Evolutionary conservation across 2,888 invertebrate species (phyloP).

Genomic region (Tuta absoluta): DNA sequence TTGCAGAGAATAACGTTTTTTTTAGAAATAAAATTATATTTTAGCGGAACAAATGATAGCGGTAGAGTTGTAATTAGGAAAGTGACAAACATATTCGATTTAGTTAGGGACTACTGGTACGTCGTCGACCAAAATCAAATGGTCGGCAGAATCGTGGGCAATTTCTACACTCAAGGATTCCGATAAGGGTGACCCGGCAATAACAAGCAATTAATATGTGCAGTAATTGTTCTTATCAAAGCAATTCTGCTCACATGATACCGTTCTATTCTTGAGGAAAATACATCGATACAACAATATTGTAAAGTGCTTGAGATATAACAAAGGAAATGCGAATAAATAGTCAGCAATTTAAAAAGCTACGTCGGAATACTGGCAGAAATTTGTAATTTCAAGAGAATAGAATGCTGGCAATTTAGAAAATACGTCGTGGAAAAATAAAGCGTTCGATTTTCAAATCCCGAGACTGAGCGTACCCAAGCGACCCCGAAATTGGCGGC

Average conservation of each 20-base stretch:
- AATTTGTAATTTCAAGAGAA: slow-evolving; percentile 37
- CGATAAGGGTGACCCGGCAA: slow-evolving; percentile 37
- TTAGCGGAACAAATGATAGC: too few species aligned
- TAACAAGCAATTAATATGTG: slow-evolving; percentile 44
- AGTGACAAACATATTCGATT: too few species aligned
- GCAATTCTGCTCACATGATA: slow-evolving; percentile 12
- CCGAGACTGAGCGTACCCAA: slow-evolving; percentile 69
- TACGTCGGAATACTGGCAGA: not conserved
- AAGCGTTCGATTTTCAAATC: slow-evolving; percentile 67
- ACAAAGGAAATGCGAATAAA: not conserved
- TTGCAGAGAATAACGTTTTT: too few species aligned
- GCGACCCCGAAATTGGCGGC: slow-evolving; percentile 80
- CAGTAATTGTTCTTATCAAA: slow-evolving; percentile 54
- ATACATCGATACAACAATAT: slow-evolving; percentile 4
- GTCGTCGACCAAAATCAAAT: too few species aligned
- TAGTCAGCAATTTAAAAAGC: not conserved
- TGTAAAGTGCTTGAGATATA: not conserved
- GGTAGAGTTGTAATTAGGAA: too few species aligned
- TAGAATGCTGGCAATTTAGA: slow-evolving; percentile 29
- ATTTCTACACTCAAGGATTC: slow-evolving; percentile 13
- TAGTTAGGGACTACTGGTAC: not conserved
- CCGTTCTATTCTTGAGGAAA: slow-evolving; percentile 35
- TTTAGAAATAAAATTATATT: too few species aligned
- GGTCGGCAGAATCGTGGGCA: not conserved
- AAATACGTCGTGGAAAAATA: slow-evolving; percentile 39